Evolutionary conservation across 2,113 vertebrate genomes (phyloP).

Genomic region (Strix aluco): DNA sequence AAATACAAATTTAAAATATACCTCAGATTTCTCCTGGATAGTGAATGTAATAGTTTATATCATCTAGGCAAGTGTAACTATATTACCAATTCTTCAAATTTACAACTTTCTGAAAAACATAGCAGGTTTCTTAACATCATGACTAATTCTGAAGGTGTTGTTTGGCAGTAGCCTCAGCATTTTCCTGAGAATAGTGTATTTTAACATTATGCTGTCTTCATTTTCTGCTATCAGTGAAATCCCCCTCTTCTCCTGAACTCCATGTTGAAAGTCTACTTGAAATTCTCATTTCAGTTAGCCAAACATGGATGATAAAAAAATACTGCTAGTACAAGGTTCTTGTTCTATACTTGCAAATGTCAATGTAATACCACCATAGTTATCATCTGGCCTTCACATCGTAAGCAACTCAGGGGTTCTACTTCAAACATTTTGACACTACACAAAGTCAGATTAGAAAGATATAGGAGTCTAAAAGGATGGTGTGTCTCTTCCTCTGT

Average conservation of each 20-base stretch:
- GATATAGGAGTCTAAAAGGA: background rate
- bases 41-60: background rate
- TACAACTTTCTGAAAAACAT: background rate
- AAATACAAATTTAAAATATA: background rate
- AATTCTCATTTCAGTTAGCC: constrained; percentile 8
- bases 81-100: background rate
- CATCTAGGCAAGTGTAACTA: background rate
- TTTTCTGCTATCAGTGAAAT: background rate
- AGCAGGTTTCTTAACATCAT: background rate
- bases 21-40: background rate
- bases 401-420: background rate
- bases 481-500: background rate
- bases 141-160: background rate
- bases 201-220: background rate
- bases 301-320: background rate
- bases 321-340: background rate
- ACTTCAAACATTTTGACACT: background rate
- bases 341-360: background rate
- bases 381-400: background rate
- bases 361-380: background rate
- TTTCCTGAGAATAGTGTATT: background rate
- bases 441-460: background rate
- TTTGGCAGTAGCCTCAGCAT: background rate
- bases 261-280: background rate
- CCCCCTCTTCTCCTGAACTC: background rate